Evolutionary conservation across 2,113 vertebrate genomes (phyloP).

Genomic region (Rhabdomys dilectus): DNA sequence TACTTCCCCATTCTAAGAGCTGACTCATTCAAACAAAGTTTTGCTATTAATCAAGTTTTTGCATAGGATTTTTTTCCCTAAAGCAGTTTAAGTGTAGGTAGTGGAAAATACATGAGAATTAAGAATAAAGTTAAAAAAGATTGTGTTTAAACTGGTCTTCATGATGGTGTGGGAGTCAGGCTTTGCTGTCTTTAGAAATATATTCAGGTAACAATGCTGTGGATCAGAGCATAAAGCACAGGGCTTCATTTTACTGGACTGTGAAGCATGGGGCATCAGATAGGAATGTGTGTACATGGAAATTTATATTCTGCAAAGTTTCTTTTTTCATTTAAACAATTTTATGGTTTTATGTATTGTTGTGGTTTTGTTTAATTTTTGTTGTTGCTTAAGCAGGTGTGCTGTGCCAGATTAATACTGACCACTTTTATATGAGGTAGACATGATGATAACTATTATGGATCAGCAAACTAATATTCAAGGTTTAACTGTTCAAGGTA

Average conservation of each 20-base stretch:
- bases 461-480: not conserved
- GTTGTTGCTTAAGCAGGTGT: not conserved
- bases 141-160: not conserved
- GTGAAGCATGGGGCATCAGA: not conserved
- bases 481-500: not conserved
- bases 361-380: not conserved
- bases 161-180: not conserved
- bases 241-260: not conserved
- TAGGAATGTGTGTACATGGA: not conserved
- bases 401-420: not conserved
- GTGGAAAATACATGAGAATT: not conserved
- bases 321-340: not conserved
- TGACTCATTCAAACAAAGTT: conserved; percentile 28
- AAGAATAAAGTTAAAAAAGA: not conserved
- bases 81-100: not conserved
- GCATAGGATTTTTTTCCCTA: conserved; percentile 4
- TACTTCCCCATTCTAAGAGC: not conserved
- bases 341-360: not conserved
- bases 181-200: not conserved
- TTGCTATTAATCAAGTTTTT: conserved; percentile 33
- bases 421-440: not conserved
- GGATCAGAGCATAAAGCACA: accelerated
- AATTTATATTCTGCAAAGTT: not conserved
- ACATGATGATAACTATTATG: not conserved
- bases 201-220: not conserved